phyloP scores from a whole-genome alignment of 2,888 invertebrate species.

The Antheraea yamamai region DNA sequence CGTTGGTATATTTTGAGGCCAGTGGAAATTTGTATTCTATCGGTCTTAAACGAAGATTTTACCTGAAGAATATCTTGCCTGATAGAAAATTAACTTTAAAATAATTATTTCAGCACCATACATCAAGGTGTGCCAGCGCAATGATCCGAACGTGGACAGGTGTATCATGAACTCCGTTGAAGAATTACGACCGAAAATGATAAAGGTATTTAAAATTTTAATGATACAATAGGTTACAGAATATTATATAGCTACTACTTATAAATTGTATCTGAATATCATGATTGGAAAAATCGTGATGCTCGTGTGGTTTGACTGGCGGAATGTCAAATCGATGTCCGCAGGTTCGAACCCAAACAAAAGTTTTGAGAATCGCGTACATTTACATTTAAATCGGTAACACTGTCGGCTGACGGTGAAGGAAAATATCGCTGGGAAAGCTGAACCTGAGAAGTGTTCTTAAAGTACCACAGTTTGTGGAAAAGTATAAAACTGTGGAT shows the following conservation, averaged over 20 bases:
- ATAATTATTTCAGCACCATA: slow-evolving; percentile 81
- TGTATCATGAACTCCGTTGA: slow-evolving; percentile 85
- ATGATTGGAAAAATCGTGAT: no score
- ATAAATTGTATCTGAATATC: background rate
- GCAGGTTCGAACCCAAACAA: no score
- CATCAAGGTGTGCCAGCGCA: slow-evolving; percentile 84
- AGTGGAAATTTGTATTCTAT: background rate
- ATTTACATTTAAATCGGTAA: no score
- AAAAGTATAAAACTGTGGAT: no score
- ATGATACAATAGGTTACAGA: background rate
- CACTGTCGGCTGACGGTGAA: no score
- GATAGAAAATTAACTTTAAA: background rate
- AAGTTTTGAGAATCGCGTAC: no score
- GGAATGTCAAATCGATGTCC: no score
- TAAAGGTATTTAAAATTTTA: slow-evolving; percentile 57
- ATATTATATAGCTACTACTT: background rate
- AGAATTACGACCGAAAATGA: slow-evolving; percentile 80
- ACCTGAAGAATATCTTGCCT: background rate
- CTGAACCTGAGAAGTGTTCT: no score
- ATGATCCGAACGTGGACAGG: slow-evolving; percentile 83
- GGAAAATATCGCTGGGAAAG: no score
- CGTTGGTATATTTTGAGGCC: background rate
- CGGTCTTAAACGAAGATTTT: background rate
- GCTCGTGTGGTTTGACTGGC: no score
- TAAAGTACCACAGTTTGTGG: no score